A percentile compares a stretch with the other conserved stretches of the same genome.
These are phyloP conservation scores for Theristicus caerulescens DNA, from an alignment of 2,113 vertebrate genomes.

Conservation along the genomic window DNA sequence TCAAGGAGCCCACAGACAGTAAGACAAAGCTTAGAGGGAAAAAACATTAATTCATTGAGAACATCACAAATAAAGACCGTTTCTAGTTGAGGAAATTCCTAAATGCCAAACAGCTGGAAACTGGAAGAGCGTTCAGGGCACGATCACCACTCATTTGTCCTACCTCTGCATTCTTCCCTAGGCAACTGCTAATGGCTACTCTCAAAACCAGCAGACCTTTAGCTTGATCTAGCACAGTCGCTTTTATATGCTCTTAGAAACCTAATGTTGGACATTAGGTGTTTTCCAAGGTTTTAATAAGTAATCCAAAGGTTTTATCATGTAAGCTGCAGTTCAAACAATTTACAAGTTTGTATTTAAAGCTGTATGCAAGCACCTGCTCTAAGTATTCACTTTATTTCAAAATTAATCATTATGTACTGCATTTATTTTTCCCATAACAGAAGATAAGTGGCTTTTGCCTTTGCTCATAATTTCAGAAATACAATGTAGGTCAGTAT, in stretches of 20 bases:
- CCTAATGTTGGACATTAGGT: background rate
- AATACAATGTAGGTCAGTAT: background rate
- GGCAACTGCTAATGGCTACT: background rate
- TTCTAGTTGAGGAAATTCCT: background rate
- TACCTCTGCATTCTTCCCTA: background rate
- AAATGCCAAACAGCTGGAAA: background rate
- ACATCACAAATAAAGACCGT: background rate
- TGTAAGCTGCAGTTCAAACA: background rate
- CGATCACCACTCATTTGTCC: background rate
- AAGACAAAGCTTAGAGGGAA: background rate
- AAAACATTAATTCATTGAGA: background rate
- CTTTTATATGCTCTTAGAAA: background rate
- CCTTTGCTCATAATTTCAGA: background rate
- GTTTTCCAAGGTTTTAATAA: background rate
- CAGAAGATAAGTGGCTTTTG: background rate
- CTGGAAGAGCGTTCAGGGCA: background rate
- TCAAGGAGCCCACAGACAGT: background rate
- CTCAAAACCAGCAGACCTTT: background rate
- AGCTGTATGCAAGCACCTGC: background rate
- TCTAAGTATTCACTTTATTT: background rate
- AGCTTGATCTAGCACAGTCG: background rate
- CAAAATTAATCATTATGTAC: background rate
- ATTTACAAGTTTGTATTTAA: conserved; percentile 2
- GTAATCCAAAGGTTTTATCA: background rate
- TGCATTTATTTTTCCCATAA: background rate